Conservation (phyloP, 1,140 invertebrate species). For the Samia ricini region DNA sequence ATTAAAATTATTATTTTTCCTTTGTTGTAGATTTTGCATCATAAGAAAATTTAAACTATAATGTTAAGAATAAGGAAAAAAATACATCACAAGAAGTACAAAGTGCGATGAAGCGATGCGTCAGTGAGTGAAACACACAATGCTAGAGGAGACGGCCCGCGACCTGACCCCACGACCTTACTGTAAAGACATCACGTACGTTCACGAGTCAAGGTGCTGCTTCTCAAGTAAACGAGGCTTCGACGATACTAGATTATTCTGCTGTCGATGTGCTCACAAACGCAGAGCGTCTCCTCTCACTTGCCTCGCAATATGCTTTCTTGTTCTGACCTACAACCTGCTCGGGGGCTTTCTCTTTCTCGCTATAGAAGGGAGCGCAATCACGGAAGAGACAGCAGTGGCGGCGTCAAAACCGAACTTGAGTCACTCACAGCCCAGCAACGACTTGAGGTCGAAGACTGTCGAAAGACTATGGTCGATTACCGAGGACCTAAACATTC, state of each 20-base stretch:
- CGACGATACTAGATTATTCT: slow-evolving; percentile 14
- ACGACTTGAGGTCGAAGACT: slow-evolving; percentile 79
- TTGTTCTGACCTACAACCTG: slow-evolving; percentile 93
- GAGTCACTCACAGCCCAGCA: slow-evolving; percentile 68
- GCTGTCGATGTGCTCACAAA: slow-evolving; percentile 57
- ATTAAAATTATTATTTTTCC: background rate
- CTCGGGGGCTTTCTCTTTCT: slow-evolving; percentile 95
- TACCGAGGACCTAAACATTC: slow-evolving; percentile 94
- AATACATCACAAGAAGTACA: slow-evolving; percentile 58
- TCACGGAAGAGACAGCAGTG: slow-evolving; percentile 76
- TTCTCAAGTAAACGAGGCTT: background rate
- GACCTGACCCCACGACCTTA: slow-evolving; percentile 38
- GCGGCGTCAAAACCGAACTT: slow-evolving; percentile 80
- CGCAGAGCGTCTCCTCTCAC: slow-evolving; percentile 64
- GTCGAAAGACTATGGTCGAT: slow-evolving; percentile 94
- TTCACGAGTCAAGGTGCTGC: background rate
- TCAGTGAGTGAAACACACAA: slow-evolving; percentile 28
- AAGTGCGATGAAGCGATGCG: slow-evolving; percentile 48
- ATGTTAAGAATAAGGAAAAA: slow-evolving; percentile 34
- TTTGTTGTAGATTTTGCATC: background rate
- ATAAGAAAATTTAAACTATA: background rate
- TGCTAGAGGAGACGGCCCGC: slow-evolving; percentile 45
- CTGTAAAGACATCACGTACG: background rate
- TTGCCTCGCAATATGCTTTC: slow-evolving; percentile 85
- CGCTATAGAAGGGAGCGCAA: slow-evolving; percentile 86